Evolutionary conservation across 2,888 invertebrate species (phyloP), one percentile per base, ranked within the genome.

Genomic region (Ophraella communa): DNA sequence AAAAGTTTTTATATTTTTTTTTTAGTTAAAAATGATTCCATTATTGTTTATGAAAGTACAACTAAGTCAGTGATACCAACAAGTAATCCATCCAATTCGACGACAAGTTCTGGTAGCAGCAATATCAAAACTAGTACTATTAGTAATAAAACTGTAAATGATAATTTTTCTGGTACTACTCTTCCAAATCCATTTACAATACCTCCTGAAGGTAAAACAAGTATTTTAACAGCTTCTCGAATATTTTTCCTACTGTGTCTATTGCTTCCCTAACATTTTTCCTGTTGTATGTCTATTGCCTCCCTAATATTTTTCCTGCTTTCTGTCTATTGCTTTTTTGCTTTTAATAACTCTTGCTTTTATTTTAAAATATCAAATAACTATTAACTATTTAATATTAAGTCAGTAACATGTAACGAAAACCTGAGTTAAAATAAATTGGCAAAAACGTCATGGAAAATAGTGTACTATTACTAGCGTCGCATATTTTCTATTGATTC

Each of bases 131-230:
- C 44, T 44, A 21, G 21, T 45, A 45, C 11, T 10, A 20, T 10
- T 14, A 24, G 27, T 51, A 14, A 51, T 27, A 17, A 17, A 3
- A 51, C 3, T 27, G 27, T 3, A n/a, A 27, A 14, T 2, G n/a
- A 8, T 3, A 14, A 8, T 3, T 8, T 44, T 24, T 8, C 5
- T 27, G 14, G 23, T 42, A 55, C 55, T 3, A 44, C 27, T 24
- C 2, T 11, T 3, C 3, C 44, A 55, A 23, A 42, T 44, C 14
- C 18, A 17, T 30, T 44, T 24, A 27, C 55, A 0, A n/a, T 42
- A 42, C 42, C 23, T 44, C 17, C 17, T 11, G 23, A 14, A 55
- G 55, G 55, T 55, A 55, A 55, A 51, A 27, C 10, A 7, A 42
- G 18, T 18, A 5, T 35, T 53, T 53, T 14, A 17, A 11, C 7